Conservation (phyloP, 2,113 vertebrate genomes). For the Indicator maculatus region DNA sequence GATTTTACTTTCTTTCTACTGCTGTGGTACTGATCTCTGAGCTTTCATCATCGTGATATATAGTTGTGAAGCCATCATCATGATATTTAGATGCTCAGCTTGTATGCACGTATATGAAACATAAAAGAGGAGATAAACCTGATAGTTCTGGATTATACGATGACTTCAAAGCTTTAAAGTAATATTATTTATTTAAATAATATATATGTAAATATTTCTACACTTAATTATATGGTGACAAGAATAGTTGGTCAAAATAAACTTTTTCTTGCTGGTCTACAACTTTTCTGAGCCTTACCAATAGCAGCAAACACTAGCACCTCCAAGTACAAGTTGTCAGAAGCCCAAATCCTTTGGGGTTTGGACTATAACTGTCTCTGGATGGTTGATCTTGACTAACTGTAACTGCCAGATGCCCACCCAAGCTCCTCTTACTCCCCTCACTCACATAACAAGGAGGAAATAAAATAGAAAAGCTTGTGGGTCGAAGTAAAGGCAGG, state of each 20-base stretch:
- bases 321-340: neutral
- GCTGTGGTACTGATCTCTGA: neutral
- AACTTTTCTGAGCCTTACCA: neutral
- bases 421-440: neutral
- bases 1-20: neutral
- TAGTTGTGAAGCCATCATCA: rapidly evolving
- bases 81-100: rapidly evolving
- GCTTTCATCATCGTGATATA: rapidly evolving
- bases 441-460: neutral
- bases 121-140: neutral
- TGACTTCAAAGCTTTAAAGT: neutral
- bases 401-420: neutral
- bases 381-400: neutral
- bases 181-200: neutral
- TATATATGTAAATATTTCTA: neutral
- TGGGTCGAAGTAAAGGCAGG: neutral
- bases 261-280: neutral
- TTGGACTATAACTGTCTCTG: neutral
- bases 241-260: neutral
- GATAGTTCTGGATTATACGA: neutral
- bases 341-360: neutral
- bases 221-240: neutral
- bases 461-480: neutral
- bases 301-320: neutral
- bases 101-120: neutral